Conservation (phyloP, 2,113 vertebrate genomes). For the Tricholaema leucomelas region DNA sequence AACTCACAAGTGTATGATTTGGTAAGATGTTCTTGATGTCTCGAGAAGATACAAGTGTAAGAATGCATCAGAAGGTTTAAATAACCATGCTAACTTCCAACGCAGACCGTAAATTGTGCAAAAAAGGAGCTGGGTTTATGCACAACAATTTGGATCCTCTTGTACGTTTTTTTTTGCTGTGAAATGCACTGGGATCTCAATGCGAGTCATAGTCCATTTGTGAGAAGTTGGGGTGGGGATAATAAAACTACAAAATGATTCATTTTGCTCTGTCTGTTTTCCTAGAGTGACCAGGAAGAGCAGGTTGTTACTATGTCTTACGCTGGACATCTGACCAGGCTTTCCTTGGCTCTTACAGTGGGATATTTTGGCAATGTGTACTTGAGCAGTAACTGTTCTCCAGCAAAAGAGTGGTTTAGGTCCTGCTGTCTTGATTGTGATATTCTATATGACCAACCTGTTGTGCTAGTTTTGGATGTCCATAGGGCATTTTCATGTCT, state of each 20-base stretch:
- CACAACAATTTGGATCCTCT: slow-evolving; percentile 73
- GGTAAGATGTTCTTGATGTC: slow-evolving; percentile 47
- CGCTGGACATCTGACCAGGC: neutral
- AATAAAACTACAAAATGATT: slow-evolving; percentile 76
- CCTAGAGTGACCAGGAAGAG: slow-evolving; percentile 25
- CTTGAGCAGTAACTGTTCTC: neutral
- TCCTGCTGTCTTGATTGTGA: slow-evolving; percentile 4
- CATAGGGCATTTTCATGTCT: slow-evolving; percentile 29
- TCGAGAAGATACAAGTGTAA: slow-evolving; percentile 40
- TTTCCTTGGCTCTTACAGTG: neutral
- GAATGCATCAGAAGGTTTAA: slow-evolving; percentile 59
- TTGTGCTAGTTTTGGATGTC: slow-evolving; percentile 14
- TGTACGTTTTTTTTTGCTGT: slow-evolving; percentile 77
- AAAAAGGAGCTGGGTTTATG: slow-evolving; percentile 62
- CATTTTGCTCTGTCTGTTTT: slow-evolving; percentile 66
- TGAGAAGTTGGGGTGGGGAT: slow-evolving; percentile 75
- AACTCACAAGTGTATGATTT: slow-evolving; percentile 53
- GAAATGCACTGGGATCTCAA: slow-evolving; percentile 91
- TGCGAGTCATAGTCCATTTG: slow-evolving; percentile 75
- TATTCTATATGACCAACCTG: neutral
- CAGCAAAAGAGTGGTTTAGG: neutral
- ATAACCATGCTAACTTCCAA: slow-evolving; percentile 58
- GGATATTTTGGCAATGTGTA: neutral
- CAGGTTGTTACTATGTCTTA: neutral
- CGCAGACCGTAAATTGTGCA: slow-evolving; percentile 61